Conservation (phyloP, 53 echinoderm and acorn worm genomes). For the Crossaster papposus region DNA sequence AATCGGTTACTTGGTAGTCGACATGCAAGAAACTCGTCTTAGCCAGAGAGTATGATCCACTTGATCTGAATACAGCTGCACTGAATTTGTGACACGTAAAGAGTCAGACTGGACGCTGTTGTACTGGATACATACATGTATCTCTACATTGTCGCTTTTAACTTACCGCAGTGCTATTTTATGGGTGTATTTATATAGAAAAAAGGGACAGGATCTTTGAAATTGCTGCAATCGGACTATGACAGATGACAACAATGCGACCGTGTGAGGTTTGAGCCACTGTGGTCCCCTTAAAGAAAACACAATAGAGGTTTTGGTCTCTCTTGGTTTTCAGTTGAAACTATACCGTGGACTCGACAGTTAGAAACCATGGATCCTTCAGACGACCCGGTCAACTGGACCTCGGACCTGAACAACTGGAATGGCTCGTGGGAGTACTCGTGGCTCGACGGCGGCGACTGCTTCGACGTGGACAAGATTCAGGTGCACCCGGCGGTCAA, state of each 20-base stretch:
- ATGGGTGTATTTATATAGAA: not conserved
- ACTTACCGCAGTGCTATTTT: not conserved
- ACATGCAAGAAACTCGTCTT: not conserved
- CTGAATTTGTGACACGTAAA: too few species aligned
- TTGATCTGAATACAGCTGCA: too few species aligned
- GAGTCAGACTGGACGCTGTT: too few species aligned
- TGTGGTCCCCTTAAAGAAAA: not conserved
- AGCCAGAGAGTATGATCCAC: not conserved
- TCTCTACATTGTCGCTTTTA: not conserved
- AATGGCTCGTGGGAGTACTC: slow-evolving; percentile 46
- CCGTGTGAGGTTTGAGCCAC: not conserved
- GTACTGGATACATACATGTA: not conserved
- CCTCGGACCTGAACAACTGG: not conserved
- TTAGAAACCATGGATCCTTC: not conserved
- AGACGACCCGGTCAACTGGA: not conserved
- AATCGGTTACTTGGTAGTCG: too few species aligned
- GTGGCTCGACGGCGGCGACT: not conserved
- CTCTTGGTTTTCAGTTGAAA: not conserved
- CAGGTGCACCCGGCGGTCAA: slow-evolving; percentile 61
- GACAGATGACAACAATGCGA: not conserved
- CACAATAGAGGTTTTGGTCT: not conserved
- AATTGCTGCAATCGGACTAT: not conserved
- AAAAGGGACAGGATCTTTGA: slow-evolving; percentile 3
- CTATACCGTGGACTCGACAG: not conserved
- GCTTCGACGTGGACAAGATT: not conserved